Evolutionary conservation across 2,888 invertebrate species (phyloP), one percentile per base, ranked within the genome.

Genomic region (Drosophila prostipennis): DNA sequence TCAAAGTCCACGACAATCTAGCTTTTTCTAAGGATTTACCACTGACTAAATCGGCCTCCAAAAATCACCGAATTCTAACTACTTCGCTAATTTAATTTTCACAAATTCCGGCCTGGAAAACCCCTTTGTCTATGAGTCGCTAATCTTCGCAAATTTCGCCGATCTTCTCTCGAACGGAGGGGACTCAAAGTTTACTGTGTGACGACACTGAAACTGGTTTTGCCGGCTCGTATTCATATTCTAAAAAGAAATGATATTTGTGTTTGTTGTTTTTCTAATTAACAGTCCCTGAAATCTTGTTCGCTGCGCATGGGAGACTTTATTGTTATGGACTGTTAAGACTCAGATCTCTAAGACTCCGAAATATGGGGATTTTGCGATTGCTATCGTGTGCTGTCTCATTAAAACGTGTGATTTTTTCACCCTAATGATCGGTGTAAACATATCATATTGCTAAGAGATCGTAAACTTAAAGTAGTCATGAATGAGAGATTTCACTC

Each of bases 181-280:
- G 11, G 6, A 4, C 16, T 14, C 34, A 14, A 26, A 36, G 61
- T 64, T 68, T n/a, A 37, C 49, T 53, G 65, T 80, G 77, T 86
- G 77, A 86, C 82, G 80, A 71, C 65, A 63, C 79, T 59, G 36
- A 29, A 85, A 82, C 80, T 46, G 76, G 77, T 80, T 74, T 74
- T 2, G 11, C 23, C 48, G 39, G 19, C 14, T 64, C 8, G 40
- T 48, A 54, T 29, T 51, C 4, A 11, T 48, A 51, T 59, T 68
- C 57, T 63, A 37, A 43, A 54, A 40, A 19, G n/a, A 34, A 26
- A 37, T 55, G 23, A 37, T 48, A 46, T 64, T 42, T 40, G 29
- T 36, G 14, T 51, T 52, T 53, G 36, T 39, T 19, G 40, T 64
- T 43, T 60, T 63, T 51, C 19, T 59, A 68, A 76, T 75, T 80